A percentile compares a stretch with the other conserved stretches of the same genome.
Conservation (phyloP, 2,113 vertebrate species). For the Nothobranchius kuhntae region DNA sequence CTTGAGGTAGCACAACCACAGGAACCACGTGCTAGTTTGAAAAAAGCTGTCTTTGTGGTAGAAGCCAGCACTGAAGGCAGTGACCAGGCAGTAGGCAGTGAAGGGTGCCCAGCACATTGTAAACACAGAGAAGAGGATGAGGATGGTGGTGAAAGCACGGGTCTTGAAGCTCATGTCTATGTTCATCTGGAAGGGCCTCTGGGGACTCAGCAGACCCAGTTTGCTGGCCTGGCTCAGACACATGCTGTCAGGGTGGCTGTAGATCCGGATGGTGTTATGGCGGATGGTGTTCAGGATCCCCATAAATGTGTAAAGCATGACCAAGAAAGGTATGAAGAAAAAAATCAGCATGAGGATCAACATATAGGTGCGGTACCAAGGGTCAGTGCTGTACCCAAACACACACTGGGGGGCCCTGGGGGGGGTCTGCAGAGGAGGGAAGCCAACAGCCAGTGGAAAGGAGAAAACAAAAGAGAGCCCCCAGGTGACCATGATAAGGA, state of each 20-base stretch:
- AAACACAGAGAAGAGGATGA: slow-evolving; percentile 96
- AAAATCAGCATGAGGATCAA: slow-evolving; percentile 87
- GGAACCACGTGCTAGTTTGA: slow-evolving; percentile 95
- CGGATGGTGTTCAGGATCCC: slow-evolving; percentile 95
- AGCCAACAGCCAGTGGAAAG: slow-evolving; percentile 89
- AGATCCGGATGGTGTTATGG: slow-evolving; percentile 94
- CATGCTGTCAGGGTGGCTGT: slow-evolving; percentile 92
- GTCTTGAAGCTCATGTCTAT: slow-evolving; percentile 99
- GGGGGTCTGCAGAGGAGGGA: slow-evolving; percentile 87
- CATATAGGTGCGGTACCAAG: slow-evolving; percentile 89
- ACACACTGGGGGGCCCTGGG: slow-evolving; percentile 95
- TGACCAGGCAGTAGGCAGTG: slow-evolving; percentile 91
- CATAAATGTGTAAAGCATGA: slow-evolving; percentile 96
- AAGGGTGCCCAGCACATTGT: slow-evolving; percentile 95
- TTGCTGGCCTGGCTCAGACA: slow-evolving; percentile 97
- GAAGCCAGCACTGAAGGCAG: slow-evolving; percentile 90
- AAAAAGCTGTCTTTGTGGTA: slow-evolving; percentile 93
- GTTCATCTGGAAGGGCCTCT: slow-evolving; percentile 95
- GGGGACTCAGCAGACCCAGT: slow-evolving; percentile 93
- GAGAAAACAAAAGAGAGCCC: slow-evolving; percentile 86
- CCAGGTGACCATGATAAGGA: slow-evolving; percentile 92
- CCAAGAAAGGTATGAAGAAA: slow-evolving; percentile 93
- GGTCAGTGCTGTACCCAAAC: slow-evolving; percentile 87
- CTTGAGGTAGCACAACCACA: slow-evolving; percentile 99
- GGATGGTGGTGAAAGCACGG: slow-evolving; percentile 98